A percentile compares a stretch with the other conserved stretches of the same genome.
phyloP scores from a whole-genome alignment of 2,888 invertebrate genomes.

The Pheosia gnoma region DNA sequence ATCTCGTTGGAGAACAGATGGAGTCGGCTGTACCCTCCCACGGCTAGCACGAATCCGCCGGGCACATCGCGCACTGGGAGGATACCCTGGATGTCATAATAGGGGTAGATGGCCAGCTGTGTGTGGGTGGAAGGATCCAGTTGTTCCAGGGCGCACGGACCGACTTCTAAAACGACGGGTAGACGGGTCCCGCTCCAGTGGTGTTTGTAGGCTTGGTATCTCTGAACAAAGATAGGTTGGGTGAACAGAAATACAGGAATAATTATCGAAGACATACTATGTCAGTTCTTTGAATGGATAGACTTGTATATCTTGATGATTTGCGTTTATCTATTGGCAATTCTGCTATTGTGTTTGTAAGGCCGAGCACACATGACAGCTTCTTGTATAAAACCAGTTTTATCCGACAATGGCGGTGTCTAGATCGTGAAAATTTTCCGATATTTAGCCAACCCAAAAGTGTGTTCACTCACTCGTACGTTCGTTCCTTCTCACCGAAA shows the following conservation, averaged over 20 bases:
- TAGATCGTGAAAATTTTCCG: no score
- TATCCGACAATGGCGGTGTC: no score
- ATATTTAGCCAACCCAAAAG: no score
- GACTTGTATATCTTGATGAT: no score
- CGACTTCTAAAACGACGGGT: slow-evolving; percentile 94
- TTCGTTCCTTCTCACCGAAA: no score
- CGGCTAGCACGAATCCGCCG: slow-evolving; percentile 96
- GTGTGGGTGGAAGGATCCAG: slow-evolving; percentile 93
- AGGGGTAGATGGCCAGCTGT: slow-evolving; percentile 86
- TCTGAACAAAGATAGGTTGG: slow-evolving; percentile 75
- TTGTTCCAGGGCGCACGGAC: slow-evolving; percentile 96
- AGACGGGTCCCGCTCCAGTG: slow-evolving; percentile 98
- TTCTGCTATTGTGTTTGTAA: no score
- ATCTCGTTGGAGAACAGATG: slow-evolving; percentile 94
- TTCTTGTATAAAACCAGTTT: no score
- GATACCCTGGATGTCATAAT: slow-evolving; percentile 76
- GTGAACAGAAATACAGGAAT: neutral
- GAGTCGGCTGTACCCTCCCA: slow-evolving; percentile 95
- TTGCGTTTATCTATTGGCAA: no score
- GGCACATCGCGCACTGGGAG: slow-evolving; percentile 92
- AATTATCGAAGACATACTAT: no score
- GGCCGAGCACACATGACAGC: no score
- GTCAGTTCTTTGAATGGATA: no score
- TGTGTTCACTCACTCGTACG: no score
- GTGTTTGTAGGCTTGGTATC: slow-evolving; percentile 95